phyloP scores from a whole-genome alignment of 1,140 invertebrate genomes.

The Lepidurus couesii region DNA sequence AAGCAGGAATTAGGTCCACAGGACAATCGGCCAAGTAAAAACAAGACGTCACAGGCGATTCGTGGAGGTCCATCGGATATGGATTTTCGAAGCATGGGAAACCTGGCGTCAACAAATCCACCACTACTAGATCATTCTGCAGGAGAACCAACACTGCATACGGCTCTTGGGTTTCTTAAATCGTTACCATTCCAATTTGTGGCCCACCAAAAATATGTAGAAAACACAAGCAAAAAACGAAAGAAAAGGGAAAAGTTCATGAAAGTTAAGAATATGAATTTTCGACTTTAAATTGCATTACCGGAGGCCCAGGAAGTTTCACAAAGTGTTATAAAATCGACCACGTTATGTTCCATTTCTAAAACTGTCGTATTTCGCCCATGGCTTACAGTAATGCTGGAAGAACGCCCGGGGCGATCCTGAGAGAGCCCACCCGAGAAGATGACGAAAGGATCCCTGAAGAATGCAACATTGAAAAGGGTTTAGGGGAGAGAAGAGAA shows the following conservation, averaged over 20 bases:
- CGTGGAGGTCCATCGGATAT: slow-evolving; percentile 98
- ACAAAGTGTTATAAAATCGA: slow-evolving; percentile 93
- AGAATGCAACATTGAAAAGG: slow-evolving; percentile 36
- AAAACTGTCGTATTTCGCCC: slow-evolving; percentile 91
- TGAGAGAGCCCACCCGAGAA: slow-evolving; percentile 91
- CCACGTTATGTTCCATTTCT: slow-evolving; percentile 97
- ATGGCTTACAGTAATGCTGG: slow-evolving; percentile 92
- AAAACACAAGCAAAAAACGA: slow-evolving; percentile 25
- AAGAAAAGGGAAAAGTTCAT: slow-evolving; percentile 34
- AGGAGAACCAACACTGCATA: slow-evolving; percentile 95
- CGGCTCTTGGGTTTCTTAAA: slow-evolving; percentile 89
- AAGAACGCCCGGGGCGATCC: slow-evolving; percentile 80
- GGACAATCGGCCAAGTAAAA: slow-evolving; percentile 96
- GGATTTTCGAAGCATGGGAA: slow-evolving; percentile 99
- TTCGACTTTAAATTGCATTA: slow-evolving; percentile 47
- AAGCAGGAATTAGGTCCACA: slow-evolving; percentile 88
- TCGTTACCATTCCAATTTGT: slow-evolving; percentile 25
- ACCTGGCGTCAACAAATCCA: slow-evolving; percentile 87
- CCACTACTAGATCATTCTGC: slow-evolving; percentile 95
- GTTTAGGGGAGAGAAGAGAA: neutral
- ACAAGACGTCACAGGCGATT: slow-evolving; percentile 93
- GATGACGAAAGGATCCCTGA: slow-evolving; percentile 79
- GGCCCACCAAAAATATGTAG: neutral
- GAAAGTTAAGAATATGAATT: neutral
- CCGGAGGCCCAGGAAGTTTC: slow-evolving; percentile 88